Percentiles rank a stretch among this genome's conserved stretches.
Conservation (phyloP, 2,113 vertebrate species). For the Equus przewalskii region DNA sequence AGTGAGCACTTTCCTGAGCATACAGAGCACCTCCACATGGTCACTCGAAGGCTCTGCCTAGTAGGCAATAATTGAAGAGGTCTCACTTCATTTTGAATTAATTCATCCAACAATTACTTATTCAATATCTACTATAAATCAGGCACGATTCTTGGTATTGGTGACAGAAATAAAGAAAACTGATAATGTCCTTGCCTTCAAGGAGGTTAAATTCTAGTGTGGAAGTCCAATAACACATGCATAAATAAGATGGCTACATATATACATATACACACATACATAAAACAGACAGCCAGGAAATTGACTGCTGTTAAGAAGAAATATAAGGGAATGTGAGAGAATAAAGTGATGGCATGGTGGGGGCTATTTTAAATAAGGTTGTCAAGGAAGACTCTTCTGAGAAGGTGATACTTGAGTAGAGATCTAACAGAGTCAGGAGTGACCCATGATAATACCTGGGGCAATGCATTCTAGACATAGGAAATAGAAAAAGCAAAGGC, state of each 20-base stretch:
- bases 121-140: not conserved
- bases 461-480: not conserved
- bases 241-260: not conserved
- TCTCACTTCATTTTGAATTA: not conserved
- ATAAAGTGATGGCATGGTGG: not conserved
- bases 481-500: not conserved
- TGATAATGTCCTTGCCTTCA: not conserved
- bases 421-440: not conserved
- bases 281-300: conserved; percentile 11
- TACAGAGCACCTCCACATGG: rapidly evolving
- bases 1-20: not conserved
- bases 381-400: not conserved
- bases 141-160: not conserved
- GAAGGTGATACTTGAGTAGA: not conserved
- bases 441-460: not conserved
- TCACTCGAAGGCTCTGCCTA: not conserved
- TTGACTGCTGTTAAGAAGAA: not conserved
- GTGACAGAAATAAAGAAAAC: not conserved
- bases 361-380: not conserved
- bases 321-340: not conserved
- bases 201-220: not conserved
- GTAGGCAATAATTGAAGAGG: not conserved
- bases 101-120: not conserved
- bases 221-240: not conserved
- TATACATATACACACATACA: not conserved